Conservation (phyloP, 2,888 invertebrate genomes). For the Cheilosia grossa region DNA sequence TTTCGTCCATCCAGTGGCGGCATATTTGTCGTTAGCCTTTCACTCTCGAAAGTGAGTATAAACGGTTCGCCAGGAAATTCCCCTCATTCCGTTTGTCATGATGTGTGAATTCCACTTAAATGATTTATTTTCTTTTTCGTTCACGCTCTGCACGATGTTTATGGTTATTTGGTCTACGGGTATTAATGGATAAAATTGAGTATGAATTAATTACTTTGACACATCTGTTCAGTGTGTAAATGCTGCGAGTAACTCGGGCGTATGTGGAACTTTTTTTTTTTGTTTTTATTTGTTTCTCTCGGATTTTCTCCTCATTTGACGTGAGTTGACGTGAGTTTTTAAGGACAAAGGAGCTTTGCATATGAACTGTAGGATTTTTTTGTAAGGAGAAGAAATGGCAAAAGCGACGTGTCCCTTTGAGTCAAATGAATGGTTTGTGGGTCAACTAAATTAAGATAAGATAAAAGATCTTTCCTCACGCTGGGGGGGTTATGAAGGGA, state of each 20-base stretch:
- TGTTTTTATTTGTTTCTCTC: not conserved
- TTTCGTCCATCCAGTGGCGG: conserved; percentile 45
- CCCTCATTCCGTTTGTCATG: not conserved
- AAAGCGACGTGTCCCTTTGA: too few relatives aligned
- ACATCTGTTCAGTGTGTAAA: conserved; percentile 5
- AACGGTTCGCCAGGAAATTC: conserved; percentile 23
- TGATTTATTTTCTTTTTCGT: conserved; percentile 18
- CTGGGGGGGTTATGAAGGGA: too few relatives aligned
- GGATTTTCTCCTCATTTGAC: too few relatives aligned
- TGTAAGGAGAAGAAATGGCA: too few relatives aligned
- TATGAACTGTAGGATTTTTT: too few relatives aligned
- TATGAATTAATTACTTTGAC: conserved; percentile 2
- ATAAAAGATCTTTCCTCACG: too few relatives aligned
- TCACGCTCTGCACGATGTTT: not conserved
- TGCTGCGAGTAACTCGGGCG: conserved; percentile 3
- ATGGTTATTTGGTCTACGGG: conserved; percentile 8
- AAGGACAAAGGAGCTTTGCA: too few relatives aligned
- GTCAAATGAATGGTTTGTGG: too few relatives aligned
- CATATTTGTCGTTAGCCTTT: conserved; percentile 54
- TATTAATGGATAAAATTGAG: conserved; percentile 5
- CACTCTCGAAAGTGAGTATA: conserved; percentile 54
- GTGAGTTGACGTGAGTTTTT: too few relatives aligned
- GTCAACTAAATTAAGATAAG: too few relatives aligned
- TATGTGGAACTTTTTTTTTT: conserved; percentile 18
- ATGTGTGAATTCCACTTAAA: conserved; percentile 17